These are phyloP conservation scores for Periophthalmodon schlosseri DNA, from an alignment of 2,113 vertebrate genomes.

Conservation along the genomic window DNA sequence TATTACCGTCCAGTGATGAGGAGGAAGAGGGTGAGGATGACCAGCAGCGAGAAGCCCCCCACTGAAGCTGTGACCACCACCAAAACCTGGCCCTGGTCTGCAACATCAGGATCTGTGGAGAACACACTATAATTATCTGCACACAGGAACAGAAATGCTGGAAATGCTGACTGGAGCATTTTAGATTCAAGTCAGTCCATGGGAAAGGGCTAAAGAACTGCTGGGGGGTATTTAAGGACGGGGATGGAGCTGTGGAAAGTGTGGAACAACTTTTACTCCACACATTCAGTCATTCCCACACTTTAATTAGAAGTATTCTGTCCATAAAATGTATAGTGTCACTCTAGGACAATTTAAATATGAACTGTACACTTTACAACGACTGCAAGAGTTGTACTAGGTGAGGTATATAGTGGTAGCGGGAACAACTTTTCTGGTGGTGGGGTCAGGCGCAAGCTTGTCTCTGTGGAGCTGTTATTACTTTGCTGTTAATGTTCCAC, in stretches of 20 bases:
- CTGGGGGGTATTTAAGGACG: background rate
- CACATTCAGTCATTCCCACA: background rate
- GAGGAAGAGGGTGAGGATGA: slow-evolving; percentile 97
- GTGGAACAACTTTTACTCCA: background rate
- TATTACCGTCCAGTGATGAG: slow-evolving; percentile 95
- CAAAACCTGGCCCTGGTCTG: slow-evolving; percentile 93
- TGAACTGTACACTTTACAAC: background rate
- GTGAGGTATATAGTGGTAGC: background rate
- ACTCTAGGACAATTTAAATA: background rate
- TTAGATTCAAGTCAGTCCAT: background rate
- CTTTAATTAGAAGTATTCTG: background rate
- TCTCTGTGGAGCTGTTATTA: background rate
- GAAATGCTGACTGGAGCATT: background rate
- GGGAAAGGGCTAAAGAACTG: background rate
- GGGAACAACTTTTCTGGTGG: background rate
- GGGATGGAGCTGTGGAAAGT: background rate
- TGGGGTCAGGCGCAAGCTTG: background rate
- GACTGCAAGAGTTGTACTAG: background rate
- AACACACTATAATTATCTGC: background rate
- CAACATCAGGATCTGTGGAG: slow-evolving; percentile 90
- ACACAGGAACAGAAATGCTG: background rate
- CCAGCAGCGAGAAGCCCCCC: slow-evolving; percentile 92
- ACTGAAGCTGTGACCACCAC: slow-evolving; percentile 96
- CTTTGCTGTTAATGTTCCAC: no score
- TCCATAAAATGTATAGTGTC: background rate